Evolutionary conservation across 2,113 vertebrate genomes (phyloP).

Genomic region (Pogona vitticeps): DNA sequence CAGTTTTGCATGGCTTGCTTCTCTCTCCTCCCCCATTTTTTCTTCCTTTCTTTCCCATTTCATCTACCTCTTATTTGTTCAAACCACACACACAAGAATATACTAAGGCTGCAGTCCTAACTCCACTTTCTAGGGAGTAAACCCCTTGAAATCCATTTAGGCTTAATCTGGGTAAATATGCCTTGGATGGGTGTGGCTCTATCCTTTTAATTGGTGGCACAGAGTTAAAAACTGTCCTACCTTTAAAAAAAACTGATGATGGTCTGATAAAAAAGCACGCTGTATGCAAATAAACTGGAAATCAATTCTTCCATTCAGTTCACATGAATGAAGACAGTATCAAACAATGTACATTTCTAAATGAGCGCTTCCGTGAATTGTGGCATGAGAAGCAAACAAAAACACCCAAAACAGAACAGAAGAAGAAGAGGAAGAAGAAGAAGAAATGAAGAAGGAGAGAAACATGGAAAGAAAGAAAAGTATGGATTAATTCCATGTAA

Average conservation of each 20-base stretch:
- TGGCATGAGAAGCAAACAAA: too few relatives aligned
- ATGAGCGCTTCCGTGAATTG: too few relatives aligned
- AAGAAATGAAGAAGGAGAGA: too few relatives aligned
- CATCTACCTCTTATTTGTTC: conserved; percentile 35
- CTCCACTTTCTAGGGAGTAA: not conserved
- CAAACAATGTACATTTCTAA: too few relatives aligned
- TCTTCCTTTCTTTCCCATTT: conserved; percentile 29
- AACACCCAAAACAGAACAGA: too few relatives aligned
- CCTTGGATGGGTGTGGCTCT: not conserved
- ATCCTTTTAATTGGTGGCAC: too few relatives aligned
- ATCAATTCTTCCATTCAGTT: not conserved
- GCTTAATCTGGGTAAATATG: not conserved
- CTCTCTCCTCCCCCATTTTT: conserved; percentile 37
- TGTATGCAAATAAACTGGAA: not conserved
- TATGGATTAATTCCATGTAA: not conserved
- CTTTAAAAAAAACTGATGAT: conserved; percentile 28
- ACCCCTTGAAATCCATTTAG: not conserved
- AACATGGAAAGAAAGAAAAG: not conserved
- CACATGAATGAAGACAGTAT: not conserved
- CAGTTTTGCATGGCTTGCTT: conserved; percentile 31
- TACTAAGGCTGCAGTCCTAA: not conserved
- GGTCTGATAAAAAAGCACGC: not conserved
- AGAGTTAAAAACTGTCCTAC: not conserved
- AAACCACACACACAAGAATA: conserved; percentile 13
- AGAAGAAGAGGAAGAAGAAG: too few relatives aligned